phyloP scores from a whole-genome alignment of 2,888 invertebrate species.

The Drosophila siamana region DNA sequence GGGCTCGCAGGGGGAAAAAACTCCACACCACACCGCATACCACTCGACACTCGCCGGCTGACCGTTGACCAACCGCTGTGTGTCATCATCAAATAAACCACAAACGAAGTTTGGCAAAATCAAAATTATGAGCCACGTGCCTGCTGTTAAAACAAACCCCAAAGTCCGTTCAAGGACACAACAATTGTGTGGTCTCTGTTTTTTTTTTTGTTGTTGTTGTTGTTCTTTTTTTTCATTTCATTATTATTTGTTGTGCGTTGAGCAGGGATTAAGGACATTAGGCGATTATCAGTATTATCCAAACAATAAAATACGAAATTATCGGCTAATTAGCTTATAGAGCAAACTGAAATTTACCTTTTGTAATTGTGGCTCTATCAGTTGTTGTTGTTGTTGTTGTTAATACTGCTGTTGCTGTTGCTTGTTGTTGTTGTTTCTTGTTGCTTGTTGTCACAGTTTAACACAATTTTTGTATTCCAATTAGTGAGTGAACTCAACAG shows the following conservation, averaged over 20 bases:
- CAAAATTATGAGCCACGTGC: slow-evolving; percentile 43
- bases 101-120: slow-evolving; percentile 49
- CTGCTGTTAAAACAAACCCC: slow-evolving; percentile 16
- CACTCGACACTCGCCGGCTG: neutral
- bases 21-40: neutral
- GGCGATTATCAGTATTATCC: slow-evolving; percentile 58
- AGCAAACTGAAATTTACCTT: slow-evolving; percentile 59
- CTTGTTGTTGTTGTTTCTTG: neutral
- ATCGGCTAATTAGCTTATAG: slow-evolving; percentile 55
- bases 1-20: neutral
- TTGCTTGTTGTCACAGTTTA: slow-evolving; percentile 9
- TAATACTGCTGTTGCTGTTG: slow-evolving; percentile 10
- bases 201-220: too few species aligned
- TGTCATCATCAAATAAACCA: slow-evolving; percentile 50
- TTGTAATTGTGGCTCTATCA: slow-evolving; percentile 4
- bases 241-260: neutral
- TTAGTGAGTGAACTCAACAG: slow-evolving; percentile 1
- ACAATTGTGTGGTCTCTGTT: slow-evolving; percentile 34
- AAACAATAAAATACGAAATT: slow-evolving; percentile 58
- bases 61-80: slow-evolving; percentile 35
- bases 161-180: slow-evolving; percentile 15
- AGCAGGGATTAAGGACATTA: slow-evolving; percentile 23
- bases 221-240: neutral
- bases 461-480: slow-evolving; percentile 28
- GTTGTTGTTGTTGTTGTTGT: slow-evolving; percentile 12